A percentile compares a stretch with the other conserved stretches of the same genome.
Conservation (phyloP, 2,888 invertebrate genomes). For the Neoaliturus tenellus region DNA sequence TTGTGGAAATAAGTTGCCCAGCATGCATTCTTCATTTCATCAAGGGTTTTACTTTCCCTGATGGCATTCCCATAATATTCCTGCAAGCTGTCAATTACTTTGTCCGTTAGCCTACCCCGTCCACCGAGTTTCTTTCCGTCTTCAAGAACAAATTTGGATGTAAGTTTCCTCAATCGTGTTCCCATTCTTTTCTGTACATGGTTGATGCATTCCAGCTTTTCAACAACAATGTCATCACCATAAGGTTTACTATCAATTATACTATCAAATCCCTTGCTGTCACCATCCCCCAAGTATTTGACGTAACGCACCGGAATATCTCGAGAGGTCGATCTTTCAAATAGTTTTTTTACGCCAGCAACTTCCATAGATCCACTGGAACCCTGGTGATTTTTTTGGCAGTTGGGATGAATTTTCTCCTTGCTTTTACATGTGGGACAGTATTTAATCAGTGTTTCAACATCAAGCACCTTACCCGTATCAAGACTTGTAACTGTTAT, state of each 20-base stretch:
- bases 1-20: slow-evolving; percentile 41
- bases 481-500: slow-evolving; percentile 20
- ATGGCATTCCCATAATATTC: slow-evolving; percentile 34
- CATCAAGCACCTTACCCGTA: slow-evolving; percentile 42
- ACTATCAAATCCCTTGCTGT: slow-evolving; percentile 25
- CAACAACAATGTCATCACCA: slow-evolving; percentile 8
- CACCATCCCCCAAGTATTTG: slow-evolving; percentile 38
- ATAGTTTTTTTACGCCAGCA: slow-evolving; percentile 28
- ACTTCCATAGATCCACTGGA: slow-evolving; percentile 49
- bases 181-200: slow-evolving; percentile 44
- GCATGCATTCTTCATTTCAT: slow-evolving; percentile 31
- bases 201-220: slow-evolving; percentile 39
- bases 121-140: slow-evolving; percentile 18
- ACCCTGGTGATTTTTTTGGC: slow-evolving; percentile 32
- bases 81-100: slow-evolving; percentile 25
- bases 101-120: slow-evolving; percentile 12
- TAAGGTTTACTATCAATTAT: slow-evolving; percentile 3
- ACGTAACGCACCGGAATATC: slow-evolving; percentile 23
- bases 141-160: not conserved
- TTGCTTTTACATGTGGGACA: slow-evolving; percentile 4
- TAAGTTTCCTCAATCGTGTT: not conserved
- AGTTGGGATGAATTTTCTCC: not conserved
- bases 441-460: slow-evolving; percentile 36
- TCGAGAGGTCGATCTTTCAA: not conserved
- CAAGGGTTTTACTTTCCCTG: not conserved